phyloP scores from a whole-genome alignment of 2,113 vertebrate species.

The Petrocephalus microphthalmus region DNA sequence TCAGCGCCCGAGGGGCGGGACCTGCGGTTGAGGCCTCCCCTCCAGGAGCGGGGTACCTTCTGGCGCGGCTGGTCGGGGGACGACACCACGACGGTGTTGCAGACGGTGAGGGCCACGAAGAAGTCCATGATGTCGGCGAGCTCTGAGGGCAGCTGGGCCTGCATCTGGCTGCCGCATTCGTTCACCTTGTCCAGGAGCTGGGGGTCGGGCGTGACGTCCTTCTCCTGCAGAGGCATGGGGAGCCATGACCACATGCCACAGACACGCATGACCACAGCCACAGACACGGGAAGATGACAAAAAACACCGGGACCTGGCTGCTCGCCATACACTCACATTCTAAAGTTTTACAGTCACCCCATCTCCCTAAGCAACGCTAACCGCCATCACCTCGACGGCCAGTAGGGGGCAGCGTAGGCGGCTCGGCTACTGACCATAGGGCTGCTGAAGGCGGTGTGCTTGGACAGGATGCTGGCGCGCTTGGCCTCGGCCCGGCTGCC shows the following conservation, averaged over 20 bases:
- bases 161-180: slow-evolving; percentile 76
- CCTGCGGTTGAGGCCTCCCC: not conserved
- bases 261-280: not conserved
- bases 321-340: too few species aligned
- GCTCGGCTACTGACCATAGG: slow-evolving; percentile 76
- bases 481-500: slow-evolving; percentile 86
- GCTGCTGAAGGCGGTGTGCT: slow-evolving; percentile 93
- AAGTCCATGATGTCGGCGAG: slow-evolving; percentile 85
- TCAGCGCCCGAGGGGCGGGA: not conserved
- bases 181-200: slow-evolving; percentile 86
- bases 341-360: not conserved
- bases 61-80: slow-evolving; percentile 87
- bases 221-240: slow-evolving; percentile 65
- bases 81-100: slow-evolving; percentile 93
- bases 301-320: too few species aligned
- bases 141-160: slow-evolving; percentile 77
- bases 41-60: slow-evolving; percentile 62
- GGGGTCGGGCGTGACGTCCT: slow-evolving; percentile 89
- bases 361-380: not conserved
- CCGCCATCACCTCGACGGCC: not conserved
- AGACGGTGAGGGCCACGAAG: slow-evolving; percentile 90
- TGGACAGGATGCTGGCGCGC: slow-evolving; percentile 83
- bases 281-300: too few species aligned
- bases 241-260: too few species aligned
- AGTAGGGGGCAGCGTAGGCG: not conserved